phyloP scores from a whole-genome alignment of 64 coral and sea anemone species.

The Anthopleura sola region DNA sequence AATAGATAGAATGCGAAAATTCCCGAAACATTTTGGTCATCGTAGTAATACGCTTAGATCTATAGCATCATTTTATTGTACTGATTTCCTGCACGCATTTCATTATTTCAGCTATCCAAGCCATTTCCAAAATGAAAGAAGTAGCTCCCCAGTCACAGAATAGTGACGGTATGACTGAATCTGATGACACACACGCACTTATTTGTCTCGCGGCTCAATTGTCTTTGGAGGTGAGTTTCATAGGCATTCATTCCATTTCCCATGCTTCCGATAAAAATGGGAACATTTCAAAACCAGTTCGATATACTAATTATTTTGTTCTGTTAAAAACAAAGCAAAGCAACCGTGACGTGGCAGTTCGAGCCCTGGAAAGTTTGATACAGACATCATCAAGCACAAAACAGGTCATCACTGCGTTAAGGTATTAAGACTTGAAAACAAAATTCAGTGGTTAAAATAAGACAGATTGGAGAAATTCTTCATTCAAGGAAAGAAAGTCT shows the following conservation, averaged over 20 bases:
- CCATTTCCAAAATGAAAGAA: slow-evolving; percentile 70
- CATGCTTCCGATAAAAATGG: background rate
- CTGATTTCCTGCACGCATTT: background rate
- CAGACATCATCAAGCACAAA: slow-evolving; percentile 59
- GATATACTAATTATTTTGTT: background rate
- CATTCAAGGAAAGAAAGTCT: too few relatives aligned
- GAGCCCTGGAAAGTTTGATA: slow-evolving; percentile 78
- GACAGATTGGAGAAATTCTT: too few relatives aligned
- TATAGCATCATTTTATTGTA: too few relatives aligned
- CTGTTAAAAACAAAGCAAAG: slow-evolving; percentile 45
- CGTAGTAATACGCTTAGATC: too few relatives aligned
- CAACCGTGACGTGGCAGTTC: slow-evolving; percentile 82
- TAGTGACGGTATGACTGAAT: slow-evolving; percentile 31
- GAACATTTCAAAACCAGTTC: background rate
- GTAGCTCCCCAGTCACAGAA: slow-evolving; percentile 19
- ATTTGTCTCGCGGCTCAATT: slow-evolving; percentile 92
- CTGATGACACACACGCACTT: slow-evolving; percentile 57
- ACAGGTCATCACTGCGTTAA: slow-evolving; percentile 68
- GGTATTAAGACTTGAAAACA: background rate
- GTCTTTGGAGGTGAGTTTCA: slow-evolving; percentile 71
- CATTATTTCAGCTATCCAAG: slow-evolving; percentile 58
- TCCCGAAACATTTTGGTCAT: too few relatives aligned
- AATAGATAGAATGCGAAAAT: too few relatives aligned
- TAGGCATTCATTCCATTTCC: background rate
- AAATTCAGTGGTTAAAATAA: background rate